phyloP scores from a whole-genome alignment of 2,113 vertebrate species.

The Dolichotis patagonum region DNA sequence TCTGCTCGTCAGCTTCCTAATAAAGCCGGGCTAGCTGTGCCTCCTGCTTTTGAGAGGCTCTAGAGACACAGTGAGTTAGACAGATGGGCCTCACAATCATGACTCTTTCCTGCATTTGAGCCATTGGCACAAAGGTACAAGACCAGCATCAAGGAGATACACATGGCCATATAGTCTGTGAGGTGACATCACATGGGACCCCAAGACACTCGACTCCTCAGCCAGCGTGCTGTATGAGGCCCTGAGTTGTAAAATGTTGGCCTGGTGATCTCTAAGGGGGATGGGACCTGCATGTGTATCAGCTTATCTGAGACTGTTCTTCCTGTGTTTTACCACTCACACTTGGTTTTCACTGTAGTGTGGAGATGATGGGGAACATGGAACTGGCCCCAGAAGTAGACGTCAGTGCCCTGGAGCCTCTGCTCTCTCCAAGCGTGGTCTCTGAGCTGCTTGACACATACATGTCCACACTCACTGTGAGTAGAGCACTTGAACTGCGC shows the following conservation, averaged over 20 bases:
- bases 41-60: neutral
- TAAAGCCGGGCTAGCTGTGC: fast-evolving
- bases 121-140: neutral
- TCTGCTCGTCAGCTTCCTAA: neutral
- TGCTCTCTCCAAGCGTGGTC: conserved; percentile 92
- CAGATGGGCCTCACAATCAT: neutral
- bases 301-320: neutral
- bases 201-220: neutral
- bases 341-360: conserved; percentile 80
- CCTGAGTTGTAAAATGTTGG: neutral
- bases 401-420: conserved; percentile 88
- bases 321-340: neutral
- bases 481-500: conserved; percentile 60
- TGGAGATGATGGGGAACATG: conserved; percentile 97
- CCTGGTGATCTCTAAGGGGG: neutral
- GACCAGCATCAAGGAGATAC: neutral
- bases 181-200: neutral
- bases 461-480: conserved; percentile 96
- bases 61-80: fast-evolving
- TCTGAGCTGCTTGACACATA: conserved; percentile 95
- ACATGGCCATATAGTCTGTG: neutral
- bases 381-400: conserved; percentile 94
- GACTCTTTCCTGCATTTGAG: neutral
- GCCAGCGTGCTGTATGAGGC: fast-evolving
- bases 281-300: neutral